These are phyloP conservation scores for Muscidifurax raptorellus DNA, from an alignment of 1,140 invertebrate genomes.

Conservation along the genomic window DNA sequence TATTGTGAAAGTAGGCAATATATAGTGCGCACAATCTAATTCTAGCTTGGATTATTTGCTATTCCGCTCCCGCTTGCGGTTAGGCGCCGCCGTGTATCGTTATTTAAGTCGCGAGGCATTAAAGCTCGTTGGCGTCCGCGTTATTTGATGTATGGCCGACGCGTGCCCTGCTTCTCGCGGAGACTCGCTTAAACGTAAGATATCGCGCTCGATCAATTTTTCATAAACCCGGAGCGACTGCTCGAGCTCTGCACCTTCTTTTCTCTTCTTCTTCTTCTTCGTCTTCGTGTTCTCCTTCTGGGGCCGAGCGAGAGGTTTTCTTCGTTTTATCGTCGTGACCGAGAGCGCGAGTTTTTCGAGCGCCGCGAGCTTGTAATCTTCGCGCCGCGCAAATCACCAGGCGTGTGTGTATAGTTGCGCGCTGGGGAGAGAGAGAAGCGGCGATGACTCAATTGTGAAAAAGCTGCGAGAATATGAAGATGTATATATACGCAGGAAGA, in stretches of 20 bases:
- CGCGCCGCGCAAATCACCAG: slow-evolving; percentile 45
- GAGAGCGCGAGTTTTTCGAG: slow-evolving; percentile 13
- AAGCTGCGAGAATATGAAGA: not conserved
- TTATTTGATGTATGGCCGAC: slow-evolving; percentile 73
- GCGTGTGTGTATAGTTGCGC: slow-evolving; percentile 16
- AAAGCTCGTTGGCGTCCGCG: slow-evolving; percentile 65
- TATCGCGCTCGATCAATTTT: slow-evolving; percentile 76
- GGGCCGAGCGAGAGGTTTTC: not conserved
- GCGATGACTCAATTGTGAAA: slow-evolving; percentile 22
- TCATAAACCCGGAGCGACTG: slow-evolving; percentile 66
- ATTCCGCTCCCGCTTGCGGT: slow-evolving; percentile 68
- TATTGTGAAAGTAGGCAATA: no score
- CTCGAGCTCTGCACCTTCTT: slow-evolving; percentile 49
- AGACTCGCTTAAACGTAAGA: slow-evolving; percentile 73
- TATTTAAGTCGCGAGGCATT: slow-evolving; percentile 75
- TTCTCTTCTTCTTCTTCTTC: slow-evolving; percentile 14
- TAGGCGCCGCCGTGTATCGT: slow-evolving; percentile 65
- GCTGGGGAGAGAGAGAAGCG: not conserved
- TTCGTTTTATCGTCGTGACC: slow-evolving; percentile 16
- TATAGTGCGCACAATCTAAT: not conserved
- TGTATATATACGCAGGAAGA: not conserved
- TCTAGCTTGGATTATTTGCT: slow-evolving; percentile 70
- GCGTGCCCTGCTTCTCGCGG: slow-evolving; percentile 71
- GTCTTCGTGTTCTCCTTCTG: not conserved
- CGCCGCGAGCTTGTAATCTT: slow-evolving; percentile 48